Evolutionary conservation across 2,888 invertebrate species (phyloP), one percentile per base, ranked within the genome.

Genomic region (Lithophane socia): DNA sequence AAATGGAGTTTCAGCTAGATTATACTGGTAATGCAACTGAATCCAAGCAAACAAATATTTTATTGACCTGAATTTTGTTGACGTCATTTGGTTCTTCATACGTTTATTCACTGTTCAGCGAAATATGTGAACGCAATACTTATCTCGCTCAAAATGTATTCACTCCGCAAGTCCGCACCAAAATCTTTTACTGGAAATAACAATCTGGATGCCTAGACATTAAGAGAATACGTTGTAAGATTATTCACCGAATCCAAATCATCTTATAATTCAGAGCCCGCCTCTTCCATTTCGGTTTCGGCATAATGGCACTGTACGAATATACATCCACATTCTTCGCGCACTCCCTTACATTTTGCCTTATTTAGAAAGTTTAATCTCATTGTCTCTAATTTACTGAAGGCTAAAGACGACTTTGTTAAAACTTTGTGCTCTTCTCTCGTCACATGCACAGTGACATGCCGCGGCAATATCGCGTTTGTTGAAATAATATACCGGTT

Each of bases 341-440:
- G 70, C 63, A 78, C 74, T 82, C 74, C 65, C 72, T 79, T 76
- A 73, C 69, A 73, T 86, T 84, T 80, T 66, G 69, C 24, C 68
- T 79, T 86, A 87, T 84, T 87, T 84, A 77, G 64, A 67, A 77
- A 81, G 79, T 77, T 80, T 80, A 82, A 80, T 82, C 77, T 76
- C 73, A 77, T 81, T 78, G 78, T 80, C 77, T 77, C 47, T 79
- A 85, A 85, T 80, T 84, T 77, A 75, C 69, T 75, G 64, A 66
- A 76, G 73, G 54, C 78, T 69, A 66, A 61, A 69, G 63, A 37
- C 58, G 68, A 73, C 52, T 75, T 79, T 64, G 69, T 79, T 79
- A 65, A 73, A 82, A 86, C 70, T 82, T 79, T 12, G 58, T 75
- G 37, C 64, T 74, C 67, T 60, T 75, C 71, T 68, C 68, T 85